Evolutionary conservation across 2,888 invertebrate genomes (phyloP).

Genomic region (Caenorhabditis japonica): DNA sequence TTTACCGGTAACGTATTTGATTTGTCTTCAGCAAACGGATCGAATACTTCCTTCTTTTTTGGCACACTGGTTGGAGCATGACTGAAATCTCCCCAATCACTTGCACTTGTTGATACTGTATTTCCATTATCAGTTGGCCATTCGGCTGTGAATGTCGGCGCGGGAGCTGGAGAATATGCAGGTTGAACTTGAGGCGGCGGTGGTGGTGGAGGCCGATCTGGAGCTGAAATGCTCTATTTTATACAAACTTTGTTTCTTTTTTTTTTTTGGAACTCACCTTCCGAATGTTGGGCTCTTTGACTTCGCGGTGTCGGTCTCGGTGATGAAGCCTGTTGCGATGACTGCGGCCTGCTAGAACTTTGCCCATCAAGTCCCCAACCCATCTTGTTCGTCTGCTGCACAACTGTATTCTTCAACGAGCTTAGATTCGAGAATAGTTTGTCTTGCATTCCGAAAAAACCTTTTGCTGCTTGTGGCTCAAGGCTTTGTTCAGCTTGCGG

Average conservation of each 20-base stretch:
- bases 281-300: slow-evolving; percentile 6
- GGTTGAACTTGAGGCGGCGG: not conserved
- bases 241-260: not conserved
- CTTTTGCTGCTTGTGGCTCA: slow-evolving; percentile 26
- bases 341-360: not conserved
- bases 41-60: slow-evolving; percentile 30
- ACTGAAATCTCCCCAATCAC: slow-evolving; percentile 42
- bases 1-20: slow-evolving; percentile 16
- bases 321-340: slow-evolving; percentile 6
- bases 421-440: slow-evolving; percentile 45
- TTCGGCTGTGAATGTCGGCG: slow-evolving; percentile 20
- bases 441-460: slow-evolving; percentile 47
- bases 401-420: slow-evolving; percentile 40
- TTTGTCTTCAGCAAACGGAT: slow-evolving; percentile 33
- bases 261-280: slow-evolving; percentile 7
- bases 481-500: slow-evolving; percentile 23
- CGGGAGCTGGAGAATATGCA: slow-evolving; percentile 1
- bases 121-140: slow-evolving; percentile 31
- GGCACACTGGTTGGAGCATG: slow-evolving; percentile 23
- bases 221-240: no score
- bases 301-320: slow-evolving; percentile 26
- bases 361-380: slow-evolving; percentile 25
- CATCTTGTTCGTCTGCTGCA: slow-evolving; percentile 49
- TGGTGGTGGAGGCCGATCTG: not conserved
- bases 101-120: not conserved